Evolutionary conservation across 2,797 vertebrate species (phyloP), one percentile per base, ranked within the genome.

Genomic region (Streptopelia turtur): DNA sequence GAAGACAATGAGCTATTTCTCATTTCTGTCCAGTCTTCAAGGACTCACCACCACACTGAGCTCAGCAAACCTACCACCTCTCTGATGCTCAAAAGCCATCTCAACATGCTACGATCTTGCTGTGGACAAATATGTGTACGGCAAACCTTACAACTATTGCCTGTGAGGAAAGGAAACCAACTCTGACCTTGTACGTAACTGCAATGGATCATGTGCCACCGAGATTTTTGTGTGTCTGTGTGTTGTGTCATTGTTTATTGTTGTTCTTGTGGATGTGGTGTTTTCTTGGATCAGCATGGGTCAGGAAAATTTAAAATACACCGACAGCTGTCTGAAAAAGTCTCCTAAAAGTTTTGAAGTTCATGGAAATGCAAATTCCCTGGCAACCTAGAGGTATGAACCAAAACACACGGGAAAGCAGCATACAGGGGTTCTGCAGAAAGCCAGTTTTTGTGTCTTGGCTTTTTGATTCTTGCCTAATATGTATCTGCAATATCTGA

Each of bases 121-220:
- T 31, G 63, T 3, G 27, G 52, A 77, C 27, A 50, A 33, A 10
- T 30, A 49, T 0, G 3, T 12, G 27, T 16, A 45, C 3, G 23
- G 45, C 9, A 69, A 83, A 85, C 8, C 28, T 61, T n/a, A 56
- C 5, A 53, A 30, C 17, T 66, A 53, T 1, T n/a, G 20, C n/a
- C 28, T 25, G 23, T 6, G 41, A 56, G 74, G 53, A 83, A 64
- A 24, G 16, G 24, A 88, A 90, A 79, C 27, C 39, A 72, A 18
- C 22, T 61, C 47, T 25, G 16, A 53, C 45, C 50, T 55, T 11
- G 4, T 20, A 49, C 8, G 3, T 9, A 55, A 56, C 41, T 0
- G 0, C 30, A 53, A n/a, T 1, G 0, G 33, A 53, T 33, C 33
- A 71, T 0, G 18, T 12, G 27, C 13, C 30, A 35, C 27, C 0